Base-by-base conservation (phyloP, 2,113 vertebrate species). In the Pheucticus melanocephalus region DNA sequence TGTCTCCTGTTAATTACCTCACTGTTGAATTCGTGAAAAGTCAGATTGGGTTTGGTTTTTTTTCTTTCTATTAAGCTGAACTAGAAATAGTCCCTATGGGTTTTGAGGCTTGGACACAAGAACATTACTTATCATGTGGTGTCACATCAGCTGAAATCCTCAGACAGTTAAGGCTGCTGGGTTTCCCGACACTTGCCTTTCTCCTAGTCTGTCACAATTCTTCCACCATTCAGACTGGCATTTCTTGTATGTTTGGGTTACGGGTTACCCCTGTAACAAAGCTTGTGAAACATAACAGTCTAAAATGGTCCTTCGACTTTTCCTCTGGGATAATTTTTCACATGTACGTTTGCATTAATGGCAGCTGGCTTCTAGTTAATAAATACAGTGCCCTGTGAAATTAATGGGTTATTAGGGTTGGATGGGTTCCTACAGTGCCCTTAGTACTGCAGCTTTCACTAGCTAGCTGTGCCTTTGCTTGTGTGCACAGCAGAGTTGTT, bases 401-500 rank as follows among this genome's bases (percentile, higher is more conserved):
- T 83, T 77, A 90, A 75, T 66, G 45, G 54, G 40, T 93, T 90
- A 59, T 90, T 92, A 81, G 54, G 37, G 33, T 66, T 86, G 75
- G 51, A 51, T 59, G 72, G 40, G 35, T 80, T 96, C 82, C 71
- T 81, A 0, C 39, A 33, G 94, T 44, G 44, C 85, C 68, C 15
- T 59, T 44, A 30, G 68, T 88, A 57, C 80, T 93, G 76, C 82
- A 84, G 88, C 76, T 96, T 92, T 97, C 76, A 59, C 88, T 86
- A 45, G 85, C 76, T 77, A 65, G 82, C 90, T 47, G 63, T 91
- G 95, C 82, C 72, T 92, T 88, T 73, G 92, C 82, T 70, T 91
- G 71, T 93, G 64, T 63, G 35, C 80, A 61, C 86, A 80, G 88
- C 39, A 3, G 92, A 91, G 91, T 89, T 97, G 95, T 97, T 96